Evolutionary conservation across 2,797 vertebrate genomes (phyloP), one percentile per base, ranked within the genome.

Genomic region (Rhynchotus rufescens): DNA sequence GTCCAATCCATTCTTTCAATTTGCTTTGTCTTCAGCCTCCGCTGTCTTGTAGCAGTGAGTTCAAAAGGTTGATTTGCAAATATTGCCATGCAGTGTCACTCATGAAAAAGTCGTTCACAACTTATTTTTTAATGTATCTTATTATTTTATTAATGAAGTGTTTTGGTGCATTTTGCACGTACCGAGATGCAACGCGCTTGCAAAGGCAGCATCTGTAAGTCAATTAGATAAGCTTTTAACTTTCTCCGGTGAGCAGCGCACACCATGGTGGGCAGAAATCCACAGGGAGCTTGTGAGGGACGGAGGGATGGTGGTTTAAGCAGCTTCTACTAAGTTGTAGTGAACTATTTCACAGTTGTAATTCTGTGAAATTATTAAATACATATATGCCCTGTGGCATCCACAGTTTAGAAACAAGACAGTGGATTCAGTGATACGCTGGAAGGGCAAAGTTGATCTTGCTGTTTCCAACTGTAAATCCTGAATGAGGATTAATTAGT

Each of bases 401-500:
- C 42, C 30, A 20, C 26, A 67, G 32, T 73, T 90, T 74, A 72
- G 62, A 84, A 94, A 52, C 51, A 64, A 90, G 68, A 40, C 62
- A 85, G 66, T 54, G 82, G 73, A 36, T 79, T 81, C 61, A 38
- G 57, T 36, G 78, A 77, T 52, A 57, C 32, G 16, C 72, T 54
- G 80, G 74, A 91, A 85, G 69, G 51, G 36, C 44, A 51, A 85
- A 90, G 92, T 73, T 80, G 92, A 47, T 23, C 65, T 71, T 95
- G 93, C 94, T 59, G 77, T 91, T 91, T 81, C 47, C 60, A 65
- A 40, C 57, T 45, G 78, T 95, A 84, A 92, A 95, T 97, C 95
- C 94, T 96, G 90, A 61, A 94, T 95, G 80, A 56, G 67, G 72
- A 89, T 92, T 94, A 92, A 87, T 96, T 95, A 95, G 66, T 78